Percentiles rank a stretch among this genome's conserved stretches.
Conservation (phyloP, 1,140 invertebrate genomes). For the Myzus persicae region DNA sequence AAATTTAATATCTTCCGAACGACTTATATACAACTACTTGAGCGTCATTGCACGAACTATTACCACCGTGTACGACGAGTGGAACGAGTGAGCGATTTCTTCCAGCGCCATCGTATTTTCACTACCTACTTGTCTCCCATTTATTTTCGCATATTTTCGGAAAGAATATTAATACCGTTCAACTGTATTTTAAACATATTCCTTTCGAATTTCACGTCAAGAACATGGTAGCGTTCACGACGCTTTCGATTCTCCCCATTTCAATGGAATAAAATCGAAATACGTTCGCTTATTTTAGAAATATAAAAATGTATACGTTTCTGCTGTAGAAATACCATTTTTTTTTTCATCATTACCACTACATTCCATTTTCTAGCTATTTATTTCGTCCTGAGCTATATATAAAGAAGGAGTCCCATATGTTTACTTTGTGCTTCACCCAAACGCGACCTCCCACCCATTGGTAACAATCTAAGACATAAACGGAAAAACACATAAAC, state of each 20-base stretch:
- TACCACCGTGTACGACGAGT: background rate
- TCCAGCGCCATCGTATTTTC: background rate
- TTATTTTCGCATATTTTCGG: background rate
- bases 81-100: slow-evolving; percentile 19
- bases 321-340: background rate
- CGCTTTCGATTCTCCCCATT: background rate
- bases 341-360: slow-evolving; percentile 34
- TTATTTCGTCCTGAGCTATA: background rate
- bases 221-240: background rate
- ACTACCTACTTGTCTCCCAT: background rate
- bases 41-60: slow-evolving; percentile 23
- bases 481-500: background rate
- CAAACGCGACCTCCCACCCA: background rate
- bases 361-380: background rate
- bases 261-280: background rate
- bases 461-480: slow-evolving; percentile 10
- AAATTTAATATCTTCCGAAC: slow-evolving; percentile 30
- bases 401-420: background rate
- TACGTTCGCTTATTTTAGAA: background rate
- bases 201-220: background rate
- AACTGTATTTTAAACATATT: slow-evolving; percentile 4
- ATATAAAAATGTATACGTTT: background rate
- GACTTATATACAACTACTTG: slow-evolving; percentile 30
- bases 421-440: background rate
- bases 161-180: slow-evolving; percentile 27